Base-by-base conservation (phyloP, 1,140 invertebrate species). In the Heliconius congener region DNA sequence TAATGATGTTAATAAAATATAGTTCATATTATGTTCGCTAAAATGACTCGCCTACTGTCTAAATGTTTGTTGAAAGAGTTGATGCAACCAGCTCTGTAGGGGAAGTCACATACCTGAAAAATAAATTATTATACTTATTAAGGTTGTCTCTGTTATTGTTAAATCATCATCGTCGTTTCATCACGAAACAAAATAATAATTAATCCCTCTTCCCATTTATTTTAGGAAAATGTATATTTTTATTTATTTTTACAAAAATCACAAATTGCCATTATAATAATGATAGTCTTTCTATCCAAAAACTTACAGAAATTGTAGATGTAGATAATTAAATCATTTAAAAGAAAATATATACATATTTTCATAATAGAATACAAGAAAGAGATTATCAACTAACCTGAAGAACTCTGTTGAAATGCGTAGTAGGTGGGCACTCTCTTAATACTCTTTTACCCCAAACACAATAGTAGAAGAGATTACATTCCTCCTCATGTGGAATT, bases 381-480 rank as follows among this genome's bases (percentile, higher is more conserved):
- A 8, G 1, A 73, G 13, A 73, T 50, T 46, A 23, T 71, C 27
- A 46, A 82, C 78, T 85, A 57, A 94, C 91, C 87, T 91, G 92
- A 1, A 89, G 50, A 0, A 77, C 55, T n/a, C 90, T 89, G 82
- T 96, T 96, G 90, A 96, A 97, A 76, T 96, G 95, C 5, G 96
- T 87, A 1, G 88, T 91, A 16, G 79, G 55, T 0, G 96, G 94
- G 78, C 96, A 97, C 11, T 84, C 23, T 81, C 94, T 94, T 3
- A 92, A 79, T 18, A 95, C 91, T 18, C 93, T 88, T 8, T 84
- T 82, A 3, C 95, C 95, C 80, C 88, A 92, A 18, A 95, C 88
- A 81, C 96, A 97, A n/a, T 95, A 92, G 84, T 96, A 96, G 89
- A 95, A 97, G n/a, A 87, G 90, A 1, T 86, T 88, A 84, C 96